These are phyloP conservation scores for Scolopax bukidnonensis DNA, from an alignment of 2,797 vertebrate genomes.

Conservation along the genomic window DNA sequence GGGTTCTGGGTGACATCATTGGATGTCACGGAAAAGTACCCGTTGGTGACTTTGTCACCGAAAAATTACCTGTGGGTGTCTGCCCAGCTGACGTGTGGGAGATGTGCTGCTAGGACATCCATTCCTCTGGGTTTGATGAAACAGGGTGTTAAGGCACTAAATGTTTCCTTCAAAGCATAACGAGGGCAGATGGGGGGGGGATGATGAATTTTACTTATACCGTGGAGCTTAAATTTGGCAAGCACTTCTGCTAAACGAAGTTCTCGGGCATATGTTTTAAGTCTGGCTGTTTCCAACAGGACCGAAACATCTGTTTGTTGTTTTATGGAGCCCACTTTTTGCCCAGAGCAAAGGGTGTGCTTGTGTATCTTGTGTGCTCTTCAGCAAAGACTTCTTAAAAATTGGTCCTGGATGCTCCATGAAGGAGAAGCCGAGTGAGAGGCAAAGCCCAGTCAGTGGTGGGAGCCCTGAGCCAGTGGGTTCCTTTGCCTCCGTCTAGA, in stretches of 20 bases:
- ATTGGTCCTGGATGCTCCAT: background rate
- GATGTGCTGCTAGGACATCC: accelerated
- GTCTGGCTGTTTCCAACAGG: background rate
- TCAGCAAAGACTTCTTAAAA: background rate
- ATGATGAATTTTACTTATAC: background rate
- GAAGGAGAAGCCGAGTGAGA: background rate
- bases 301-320: background rate
- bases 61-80: too few relatives aligned
- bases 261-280: accelerated
- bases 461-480: constrained; percentile 1
- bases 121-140: background rate
- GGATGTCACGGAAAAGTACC: too few relatives aligned
- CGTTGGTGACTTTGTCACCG: too few relatives aligned
- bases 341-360: background rate
- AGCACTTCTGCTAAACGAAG: background rate
- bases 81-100: accelerated
- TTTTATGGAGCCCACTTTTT: background rate
- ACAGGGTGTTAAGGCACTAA: background rate
- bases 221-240: background rate
- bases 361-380: background rate
- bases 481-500: constrained; percentile 15
- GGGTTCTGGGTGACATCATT: background rate
- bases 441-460: background rate
- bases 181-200: background rate
- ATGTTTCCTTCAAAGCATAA: background rate